Conservation (phyloP, 1,140 invertebrate genomes). For the Temnothorax nylanderi region DNA sequence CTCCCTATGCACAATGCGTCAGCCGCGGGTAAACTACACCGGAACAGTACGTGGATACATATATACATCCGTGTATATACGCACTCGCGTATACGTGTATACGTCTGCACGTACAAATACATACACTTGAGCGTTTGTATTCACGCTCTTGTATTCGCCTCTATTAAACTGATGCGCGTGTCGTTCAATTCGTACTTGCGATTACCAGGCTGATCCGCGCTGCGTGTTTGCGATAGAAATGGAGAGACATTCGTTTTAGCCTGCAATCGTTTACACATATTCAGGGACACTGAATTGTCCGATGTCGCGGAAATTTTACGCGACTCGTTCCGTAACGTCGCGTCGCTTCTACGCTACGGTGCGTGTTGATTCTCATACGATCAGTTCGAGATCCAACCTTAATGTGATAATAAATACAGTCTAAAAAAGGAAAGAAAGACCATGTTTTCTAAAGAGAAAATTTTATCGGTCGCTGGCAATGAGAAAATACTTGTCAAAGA, state of each 20-base stretch:
- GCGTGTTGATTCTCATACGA: background rate
- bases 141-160: background rate
- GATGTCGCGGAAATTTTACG: constrained; percentile 33
- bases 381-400: background rate
- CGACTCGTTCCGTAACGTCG: background rate
- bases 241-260: constrained; percentile 45
- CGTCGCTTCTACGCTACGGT: background rate
- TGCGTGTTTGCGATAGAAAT: constrained; percentile 59
- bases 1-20: constrained; percentile 32
- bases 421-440: background rate
- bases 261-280: constrained; percentile 54
- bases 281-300: background rate
- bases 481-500: constrained; percentile 31
- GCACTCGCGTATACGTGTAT: background rate
- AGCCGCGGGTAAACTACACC: constrained; percentile 23
- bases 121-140: background rate
- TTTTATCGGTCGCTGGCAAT: background rate
- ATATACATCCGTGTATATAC: background rate
- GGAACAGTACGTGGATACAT: constrained; percentile 25
- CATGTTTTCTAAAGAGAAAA: background rate
- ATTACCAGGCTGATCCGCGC: constrained; percentile 55
- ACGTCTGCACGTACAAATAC: background rate
- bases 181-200: constrained; percentile 60
- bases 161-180: constrained; percentile 60
- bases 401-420: background rate